A percentile compares a stretch with the other conserved stretches of the same genome.
Evolutionary conservation across 2,888 invertebrate species (phyloP).

Genomic region (Steinernema scapterisci): DNA sequence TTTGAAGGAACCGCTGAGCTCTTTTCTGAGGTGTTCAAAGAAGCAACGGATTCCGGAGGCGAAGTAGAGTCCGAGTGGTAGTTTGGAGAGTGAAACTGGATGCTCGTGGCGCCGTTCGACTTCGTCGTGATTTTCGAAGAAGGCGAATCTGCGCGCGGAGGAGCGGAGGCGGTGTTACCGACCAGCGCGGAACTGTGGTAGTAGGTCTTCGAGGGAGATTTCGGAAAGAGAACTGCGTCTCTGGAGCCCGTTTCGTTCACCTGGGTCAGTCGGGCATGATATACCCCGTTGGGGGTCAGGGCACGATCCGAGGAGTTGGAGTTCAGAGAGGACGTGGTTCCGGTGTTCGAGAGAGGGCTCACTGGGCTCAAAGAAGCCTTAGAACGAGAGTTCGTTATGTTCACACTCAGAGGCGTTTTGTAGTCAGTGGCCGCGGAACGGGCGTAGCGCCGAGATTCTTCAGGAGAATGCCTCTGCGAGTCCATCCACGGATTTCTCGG

Average conservation of each 20-base stretch:
- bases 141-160: not conserved
- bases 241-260: not conserved
- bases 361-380: slow-evolving; percentile 8
- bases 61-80: not conserved
- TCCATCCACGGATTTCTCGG: slow-evolving; percentile 18
- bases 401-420: slow-evolving; percentile 1
- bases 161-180: not conserved
- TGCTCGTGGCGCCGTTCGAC: slow-evolving; percentile 25
- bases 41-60: not conserved
- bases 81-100: slow-evolving; percentile 7
- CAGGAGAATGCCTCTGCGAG: slow-evolving; percentile 5
- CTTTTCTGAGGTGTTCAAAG: not conserved
- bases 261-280: slow-evolving; percentile 8
- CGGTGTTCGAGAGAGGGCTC: slow-evolving; percentile 11
- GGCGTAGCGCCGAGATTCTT: slow-evolving; percentile 13
- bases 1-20: not conserved
- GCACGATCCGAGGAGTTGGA: not conserved
- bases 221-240: not conserved
- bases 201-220: slow-evolving; percentile 5
- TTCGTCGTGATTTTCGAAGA: slow-evolving; percentile 15
- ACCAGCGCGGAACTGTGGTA: slow-evolving; percentile 22
- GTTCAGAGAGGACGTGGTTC: slow-evolving; percentile 15
- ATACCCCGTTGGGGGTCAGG: slow-evolving; percentile 12
- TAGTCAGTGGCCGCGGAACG: not conserved
- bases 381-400: not conserved